Conservation (phyloP, 2,888 invertebrate species). For the Reticulitermes lucifugus region DNA sequence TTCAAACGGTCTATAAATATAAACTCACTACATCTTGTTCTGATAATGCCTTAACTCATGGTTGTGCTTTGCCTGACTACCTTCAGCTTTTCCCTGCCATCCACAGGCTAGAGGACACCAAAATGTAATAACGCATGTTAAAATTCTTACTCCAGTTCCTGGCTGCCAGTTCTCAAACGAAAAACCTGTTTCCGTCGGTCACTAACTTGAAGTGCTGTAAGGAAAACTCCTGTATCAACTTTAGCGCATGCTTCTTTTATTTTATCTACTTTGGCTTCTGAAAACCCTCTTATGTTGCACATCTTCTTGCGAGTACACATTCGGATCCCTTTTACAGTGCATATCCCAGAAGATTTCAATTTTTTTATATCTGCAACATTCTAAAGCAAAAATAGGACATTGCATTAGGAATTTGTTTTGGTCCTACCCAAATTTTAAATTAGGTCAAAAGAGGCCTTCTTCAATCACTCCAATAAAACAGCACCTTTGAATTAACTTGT, state of each 20-base stretch:
- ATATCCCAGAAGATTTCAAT: conserved; percentile 80
- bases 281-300: conserved; percentile 79
- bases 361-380: conserved; percentile 82
- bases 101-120: too few relatives aligned
- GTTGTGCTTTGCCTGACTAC: too few relatives aligned
- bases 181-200: conserved; percentile 79
- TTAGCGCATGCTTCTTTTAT: conserved; percentile 83
- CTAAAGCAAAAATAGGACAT: conserved; percentile 53
- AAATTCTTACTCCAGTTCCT: conserved; percentile 76
- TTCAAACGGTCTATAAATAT: too few relatives aligned
- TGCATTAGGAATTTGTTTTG: too few relatives aligned
- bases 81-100: too few relatives aligned
- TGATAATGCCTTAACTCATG: too few relatives aligned
- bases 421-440: too few relatives aligned
- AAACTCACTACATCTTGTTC: too few relatives aligned
- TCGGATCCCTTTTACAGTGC: conserved; percentile 83
- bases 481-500: too few relatives aligned
- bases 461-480: too few relatives aligned
- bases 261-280: conserved; percentile 82
- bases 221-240: conserved; percentile 72
- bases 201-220: conserved; percentile 80
- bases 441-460: too few relatives aligned
- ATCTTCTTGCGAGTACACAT: conserved; percentile 83
- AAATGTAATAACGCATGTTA: background rate
- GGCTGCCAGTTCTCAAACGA: conserved; percentile 75